Evolutionary conservation across 2,797 vertebrate species (phyloP).

Genomic region (Xyrichtys novacula): DNA sequence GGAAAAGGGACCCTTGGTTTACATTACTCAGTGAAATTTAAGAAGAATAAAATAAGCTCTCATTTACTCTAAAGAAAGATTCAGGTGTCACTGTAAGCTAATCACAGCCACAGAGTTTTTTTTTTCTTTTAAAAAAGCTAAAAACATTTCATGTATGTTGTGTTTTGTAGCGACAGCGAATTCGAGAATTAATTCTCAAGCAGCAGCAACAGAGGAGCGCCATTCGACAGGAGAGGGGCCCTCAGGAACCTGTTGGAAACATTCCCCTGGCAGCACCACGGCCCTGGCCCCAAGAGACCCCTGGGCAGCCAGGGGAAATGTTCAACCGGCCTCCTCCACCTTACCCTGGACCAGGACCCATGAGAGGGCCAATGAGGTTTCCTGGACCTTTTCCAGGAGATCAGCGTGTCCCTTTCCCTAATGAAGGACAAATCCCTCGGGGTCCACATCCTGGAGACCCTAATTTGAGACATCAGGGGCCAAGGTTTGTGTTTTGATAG

Average conservation of each 20-base stretch:
- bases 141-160: slow-evolving; percentile 9
- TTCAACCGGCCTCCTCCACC: slow-evolving; percentile 96
- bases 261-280: slow-evolving; percentile 83
- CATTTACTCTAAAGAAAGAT: background rate
- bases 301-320: slow-evolving; percentile 85
- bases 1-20: background rate
- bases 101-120: background rate
- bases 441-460: slow-evolving; percentile 88
- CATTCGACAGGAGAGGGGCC: slow-evolving; percentile 91
- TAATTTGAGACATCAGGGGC: slow-evolving; percentile 90
- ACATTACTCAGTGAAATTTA: background rate
- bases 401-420: slow-evolving; percentile 86
- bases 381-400: slow-evolving; percentile 89
- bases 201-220: slow-evolving; percentile 97
- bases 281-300: slow-evolving; percentile 92
- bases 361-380: slow-evolving; percentile 89
- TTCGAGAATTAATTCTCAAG: slow-evolving; percentile 95
- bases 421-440: slow-evolving; percentile 88
- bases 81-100: background rate
- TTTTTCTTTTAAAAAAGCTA: slow-evolving; percentile 4
- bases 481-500: slow-evolving; percentile 86
- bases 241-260: slow-evolving; percentile 83
- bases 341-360: slow-evolving; percentile 91
- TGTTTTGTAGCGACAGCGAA: slow-evolving; percentile 90
- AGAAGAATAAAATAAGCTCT: background rate